These are phyloP conservation scores for Labrus mixtus DNA, from an alignment of 2,113 vertebrate species.

Conservation along the genomic window DNA sequence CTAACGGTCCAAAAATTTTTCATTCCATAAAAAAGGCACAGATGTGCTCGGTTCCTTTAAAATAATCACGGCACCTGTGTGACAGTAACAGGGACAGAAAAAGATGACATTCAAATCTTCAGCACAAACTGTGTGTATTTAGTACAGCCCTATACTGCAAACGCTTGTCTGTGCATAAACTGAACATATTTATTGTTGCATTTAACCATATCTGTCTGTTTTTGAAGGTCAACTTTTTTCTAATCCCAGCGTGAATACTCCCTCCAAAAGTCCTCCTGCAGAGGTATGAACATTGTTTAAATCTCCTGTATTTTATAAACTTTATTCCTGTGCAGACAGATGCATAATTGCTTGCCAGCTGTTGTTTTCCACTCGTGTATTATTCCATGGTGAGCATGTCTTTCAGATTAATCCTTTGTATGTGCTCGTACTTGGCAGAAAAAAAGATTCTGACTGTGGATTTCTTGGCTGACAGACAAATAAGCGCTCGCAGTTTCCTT, in stretches of 20 bases:
- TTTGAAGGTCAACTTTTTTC: neutral
- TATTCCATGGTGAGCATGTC: slow-evolving; percentile 47
- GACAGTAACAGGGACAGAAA: too few relatives aligned
- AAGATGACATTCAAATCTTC: too few relatives aligned
- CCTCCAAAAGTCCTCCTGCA: neutral
- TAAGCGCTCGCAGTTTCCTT: slow-evolving; percentile 41
- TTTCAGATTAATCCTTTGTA: slow-evolving; percentile 53
- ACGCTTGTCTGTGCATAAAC: too few relatives aligned
- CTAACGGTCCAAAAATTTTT: too few relatives aligned
- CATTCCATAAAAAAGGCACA: too few relatives aligned
- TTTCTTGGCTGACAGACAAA: slow-evolving; percentile 59
- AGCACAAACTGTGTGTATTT: too few relatives aligned
- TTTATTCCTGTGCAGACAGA: slow-evolving; percentile 29
- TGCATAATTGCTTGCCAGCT: slow-evolving; percentile 56
- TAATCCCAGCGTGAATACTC: neutral
- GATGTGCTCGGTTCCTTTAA: too few relatives aligned
- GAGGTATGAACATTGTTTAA: slow-evolving; percentile 20
- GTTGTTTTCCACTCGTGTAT: slow-evolving; percentile 57
- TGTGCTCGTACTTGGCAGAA: slow-evolving; percentile 44
- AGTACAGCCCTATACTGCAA: too few relatives aligned
- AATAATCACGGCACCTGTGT: too few relatives aligned
- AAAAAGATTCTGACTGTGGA: slow-evolving; percentile 31
- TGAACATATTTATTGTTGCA: neutral
- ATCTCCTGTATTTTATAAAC: neutral
- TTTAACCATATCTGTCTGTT: neutral